These are phyloP conservation scores for Pyrochroa serraticornis DNA, from an alignment of 2,888 invertebrate genomes.

Conservation along the genomic window DNA sequence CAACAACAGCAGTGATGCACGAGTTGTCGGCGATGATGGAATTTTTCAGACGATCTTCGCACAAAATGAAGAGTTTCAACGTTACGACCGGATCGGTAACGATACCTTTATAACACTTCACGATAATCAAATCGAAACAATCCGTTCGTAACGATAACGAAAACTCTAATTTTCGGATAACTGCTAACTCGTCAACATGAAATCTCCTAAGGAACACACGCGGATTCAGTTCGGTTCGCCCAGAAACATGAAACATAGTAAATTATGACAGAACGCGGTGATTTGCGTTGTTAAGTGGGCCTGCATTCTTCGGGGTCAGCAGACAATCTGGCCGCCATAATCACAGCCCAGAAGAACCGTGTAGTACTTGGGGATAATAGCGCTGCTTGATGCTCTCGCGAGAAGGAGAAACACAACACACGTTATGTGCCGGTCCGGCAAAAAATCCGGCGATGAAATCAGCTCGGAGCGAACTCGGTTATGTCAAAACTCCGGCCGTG, in stretches of 20 bases:
- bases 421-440: slow-evolving; percentile 26
- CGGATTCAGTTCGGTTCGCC: not conserved
- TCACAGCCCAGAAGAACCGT: slow-evolving; percentile 33
- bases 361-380: slow-evolving; percentile 33
- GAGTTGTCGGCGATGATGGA: no score
- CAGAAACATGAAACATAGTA: slow-evolving; percentile 24
- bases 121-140: no score
- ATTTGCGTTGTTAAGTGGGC: slow-evolving; percentile 35
- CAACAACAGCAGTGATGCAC: no score
- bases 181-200: not conserved
- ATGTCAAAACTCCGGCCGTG: slow-evolving; percentile 44
- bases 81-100: no score
- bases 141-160: not conserved
- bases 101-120: no score
- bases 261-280: slow-evolving; percentile 31
- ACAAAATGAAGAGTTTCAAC: no score
- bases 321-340: slow-evolving; percentile 35
- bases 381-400: slow-evolving; percentile 23
- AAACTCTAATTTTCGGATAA: slow-evolving; percentile 4
- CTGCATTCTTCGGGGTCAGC: slow-evolving; percentile 35
- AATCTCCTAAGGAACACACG: not conserved
- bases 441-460: slow-evolving; percentile 44
- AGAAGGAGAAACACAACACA: slow-evolving; percentile 28
- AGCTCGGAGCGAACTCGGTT: slow-evolving; percentile 41
- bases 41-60: no score